A percentile compares a stretch with the other conserved stretches of the same genome.
Conservation (phyloP, 2,113 vertebrate species). For the Daboia siamensis region DNA sequence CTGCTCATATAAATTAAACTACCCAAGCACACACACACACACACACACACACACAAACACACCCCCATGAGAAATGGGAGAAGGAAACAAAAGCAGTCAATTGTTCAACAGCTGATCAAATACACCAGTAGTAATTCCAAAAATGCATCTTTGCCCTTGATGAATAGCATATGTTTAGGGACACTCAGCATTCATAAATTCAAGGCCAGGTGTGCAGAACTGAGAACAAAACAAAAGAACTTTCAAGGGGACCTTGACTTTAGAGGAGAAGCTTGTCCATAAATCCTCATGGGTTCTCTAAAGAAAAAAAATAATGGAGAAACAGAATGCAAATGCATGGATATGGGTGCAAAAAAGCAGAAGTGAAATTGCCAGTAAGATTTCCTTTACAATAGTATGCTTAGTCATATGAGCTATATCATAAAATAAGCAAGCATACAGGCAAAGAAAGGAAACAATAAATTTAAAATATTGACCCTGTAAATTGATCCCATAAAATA, state of each 20-base stretch:
- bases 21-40: not conserved
- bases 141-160: conserved; percentile 19
- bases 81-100: not conserved
- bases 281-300: conserved; percentile 29
- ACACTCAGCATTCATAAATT: conserved; percentile 13
- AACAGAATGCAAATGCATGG: conserved; percentile 41
- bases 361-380: conserved; percentile 54
- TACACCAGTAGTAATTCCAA: conserved; percentile 23
- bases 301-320: conserved; percentile 47
- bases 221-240: conserved; percentile 2
- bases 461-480: not conserved
- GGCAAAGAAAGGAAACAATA: not conserved
- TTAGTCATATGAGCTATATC: conserved; percentile 56
- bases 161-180: not conserved
- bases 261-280: conserved; percentile 20
- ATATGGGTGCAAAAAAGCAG: conserved; percentile 49
- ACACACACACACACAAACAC: no score
- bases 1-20: not conserved
- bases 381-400: conserved; percentile 39
- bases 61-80: not conserved
- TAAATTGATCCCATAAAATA: not conserved
- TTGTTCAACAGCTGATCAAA: conserved; percentile 25
- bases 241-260: conserved; percentile 29
- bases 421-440: conserved; percentile 44
- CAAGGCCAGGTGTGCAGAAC: conserved; percentile 1